Conservation (phyloP, 2,113 vertebrate species). For the Pantherophis guttatus region DNA sequence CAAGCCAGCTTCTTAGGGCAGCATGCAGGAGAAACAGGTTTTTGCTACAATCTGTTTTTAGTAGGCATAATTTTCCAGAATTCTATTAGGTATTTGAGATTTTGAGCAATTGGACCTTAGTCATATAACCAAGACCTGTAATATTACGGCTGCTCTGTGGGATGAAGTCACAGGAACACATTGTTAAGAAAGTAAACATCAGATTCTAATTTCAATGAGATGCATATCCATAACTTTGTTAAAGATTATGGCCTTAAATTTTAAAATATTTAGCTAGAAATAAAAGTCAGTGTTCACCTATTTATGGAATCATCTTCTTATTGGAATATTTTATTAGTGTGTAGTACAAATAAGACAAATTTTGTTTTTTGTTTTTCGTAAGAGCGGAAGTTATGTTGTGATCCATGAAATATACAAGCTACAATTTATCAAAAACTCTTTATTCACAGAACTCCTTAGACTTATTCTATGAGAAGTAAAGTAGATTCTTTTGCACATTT, state of each 20-base stretch:
- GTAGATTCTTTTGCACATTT: not conserved
- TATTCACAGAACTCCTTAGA: not conserved
- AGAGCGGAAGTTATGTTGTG: not conserved
- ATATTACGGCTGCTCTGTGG: not conserved
- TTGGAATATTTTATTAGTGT: not conserved
- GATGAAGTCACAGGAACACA: not conserved
- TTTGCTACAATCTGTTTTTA: not conserved
- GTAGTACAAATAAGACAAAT: not conserved
- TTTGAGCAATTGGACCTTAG: not conserved
- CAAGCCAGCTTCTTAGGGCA: not conserved
- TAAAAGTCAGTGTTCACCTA: not conserved
- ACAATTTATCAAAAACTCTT: not conserved
- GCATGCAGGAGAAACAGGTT: not conserved
- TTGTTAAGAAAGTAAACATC: not conserved
- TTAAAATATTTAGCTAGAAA: not conserved
- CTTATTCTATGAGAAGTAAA: not conserved
- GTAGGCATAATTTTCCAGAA: not conserved
- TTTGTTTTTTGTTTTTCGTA: not conserved
- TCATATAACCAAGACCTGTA: not conserved
- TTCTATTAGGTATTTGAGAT: not conserved
- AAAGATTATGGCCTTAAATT: not conserved
- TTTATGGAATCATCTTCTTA: not conserved
- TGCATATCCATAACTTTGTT: not conserved
- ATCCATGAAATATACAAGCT: not conserved
- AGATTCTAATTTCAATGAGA: not conserved